phyloP scores from a whole-genome alignment of 2,797 vertebrate species.

The Lerista edwardsae region DNA sequence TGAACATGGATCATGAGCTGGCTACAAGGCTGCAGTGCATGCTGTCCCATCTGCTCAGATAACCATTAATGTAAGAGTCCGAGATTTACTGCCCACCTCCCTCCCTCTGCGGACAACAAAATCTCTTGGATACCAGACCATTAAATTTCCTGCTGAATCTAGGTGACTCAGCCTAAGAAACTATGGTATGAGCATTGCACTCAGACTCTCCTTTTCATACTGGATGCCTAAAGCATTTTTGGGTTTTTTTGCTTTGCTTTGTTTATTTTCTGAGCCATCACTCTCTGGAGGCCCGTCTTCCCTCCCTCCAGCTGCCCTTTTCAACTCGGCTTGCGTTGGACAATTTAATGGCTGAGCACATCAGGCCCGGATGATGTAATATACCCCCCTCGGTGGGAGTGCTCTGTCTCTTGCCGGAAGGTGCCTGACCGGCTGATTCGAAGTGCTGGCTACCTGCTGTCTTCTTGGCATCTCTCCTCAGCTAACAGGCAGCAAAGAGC shows the following conservation, averaged over 20 bases:
- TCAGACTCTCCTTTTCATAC: accelerated
- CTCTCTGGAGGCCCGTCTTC: neutral
- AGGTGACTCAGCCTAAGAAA: accelerated
- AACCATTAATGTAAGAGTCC: accelerated
- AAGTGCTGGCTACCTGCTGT: neutral
- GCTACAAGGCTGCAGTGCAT: accelerated
- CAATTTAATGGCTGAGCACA: accelerated
- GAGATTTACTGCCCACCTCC: accelerated
- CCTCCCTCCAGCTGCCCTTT: neutral
- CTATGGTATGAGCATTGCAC: neutral
- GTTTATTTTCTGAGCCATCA: neutral
- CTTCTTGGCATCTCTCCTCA: neutral
- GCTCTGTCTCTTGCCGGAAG: neutral
- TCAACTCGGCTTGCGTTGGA: neutral
- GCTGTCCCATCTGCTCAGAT: accelerated
- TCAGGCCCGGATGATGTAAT: neutral
- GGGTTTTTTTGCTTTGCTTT: neutral
- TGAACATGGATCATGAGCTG: neutral
- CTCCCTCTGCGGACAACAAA: accelerated
- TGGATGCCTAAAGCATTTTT: neutral
- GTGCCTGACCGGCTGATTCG: neutral
- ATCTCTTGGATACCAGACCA: neutral
- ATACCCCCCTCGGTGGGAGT: neutral
- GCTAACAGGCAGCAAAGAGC: constrained; percentile 4
- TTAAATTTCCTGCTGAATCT: accelerated